A percentile compares a stretch with the other conserved stretches of the same genome.
These are phyloP conservation scores for Toxostoma redivivum DNA, from an alignment of 2,113 vertebrate species.

Conservation along the genomic window DNA sequence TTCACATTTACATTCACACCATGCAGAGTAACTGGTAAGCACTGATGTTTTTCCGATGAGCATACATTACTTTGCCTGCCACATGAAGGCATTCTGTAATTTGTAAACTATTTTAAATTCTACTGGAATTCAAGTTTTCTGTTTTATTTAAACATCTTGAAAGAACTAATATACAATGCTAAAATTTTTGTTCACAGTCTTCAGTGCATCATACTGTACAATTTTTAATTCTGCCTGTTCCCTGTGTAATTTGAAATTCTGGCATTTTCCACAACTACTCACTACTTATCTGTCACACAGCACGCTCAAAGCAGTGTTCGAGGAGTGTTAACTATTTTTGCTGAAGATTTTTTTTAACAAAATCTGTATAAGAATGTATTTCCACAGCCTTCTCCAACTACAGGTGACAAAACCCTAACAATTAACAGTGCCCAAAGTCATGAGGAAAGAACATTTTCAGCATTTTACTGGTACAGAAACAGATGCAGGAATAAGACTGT, in stretches of 20 bases:
- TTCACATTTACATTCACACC: constrained; percentile 54
- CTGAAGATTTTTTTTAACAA: neutral
- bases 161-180: constrained; percentile 20
- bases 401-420: neutral
- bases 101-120: constrained; percentile 34
- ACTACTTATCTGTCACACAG: neutral
- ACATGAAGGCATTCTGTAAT: constrained; percentile 41
- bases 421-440: neutral
- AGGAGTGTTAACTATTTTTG: neutral
- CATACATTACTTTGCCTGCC: constrained; percentile 40
- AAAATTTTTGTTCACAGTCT: neutral
- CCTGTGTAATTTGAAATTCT: neutral
- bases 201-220: neutral
- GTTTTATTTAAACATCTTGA: constrained; percentile 33
- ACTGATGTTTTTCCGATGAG: constrained; percentile 49
- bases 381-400: neutral
- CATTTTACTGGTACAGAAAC: neutral
- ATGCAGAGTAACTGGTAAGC: constrained; percentile 39
- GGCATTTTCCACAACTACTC: neutral
- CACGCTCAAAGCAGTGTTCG: neutral
- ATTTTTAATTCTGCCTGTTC: neutral
- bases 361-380: neutral
- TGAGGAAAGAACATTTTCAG: neutral
- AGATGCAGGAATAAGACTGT: neutral
- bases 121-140: constrained; percentile 42